Evolutionary conservation across 2,113 vertebrate genomes (phyloP).

Genomic region (Oncorhynchus mykiss): DNA sequence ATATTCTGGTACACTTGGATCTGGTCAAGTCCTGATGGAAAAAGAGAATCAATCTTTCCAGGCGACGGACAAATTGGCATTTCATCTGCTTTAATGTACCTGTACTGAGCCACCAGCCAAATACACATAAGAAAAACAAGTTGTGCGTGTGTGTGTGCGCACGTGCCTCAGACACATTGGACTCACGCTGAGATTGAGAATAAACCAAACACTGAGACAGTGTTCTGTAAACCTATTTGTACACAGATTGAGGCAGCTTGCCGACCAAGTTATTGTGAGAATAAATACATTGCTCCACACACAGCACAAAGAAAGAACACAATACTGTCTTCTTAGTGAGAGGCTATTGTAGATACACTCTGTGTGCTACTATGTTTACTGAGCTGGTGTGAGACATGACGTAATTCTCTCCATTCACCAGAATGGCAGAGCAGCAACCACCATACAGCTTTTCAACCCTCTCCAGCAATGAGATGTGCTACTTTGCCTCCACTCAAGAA

Average conservation of each 20-base stretch:
- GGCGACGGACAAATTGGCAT: background rate
- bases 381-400: background rate
- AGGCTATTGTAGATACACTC: too few relatives aligned
- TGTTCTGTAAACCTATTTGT: background rate
- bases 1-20: background rate
- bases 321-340: too few relatives aligned
- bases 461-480: background rate
- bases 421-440: background rate
- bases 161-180: background rate
- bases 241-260: too few relatives aligned
- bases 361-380: too few relatives aligned
- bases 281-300: too few relatives aligned
- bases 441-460: background rate
- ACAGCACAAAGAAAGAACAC: too few relatives aligned
- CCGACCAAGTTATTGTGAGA: too few relatives aligned
- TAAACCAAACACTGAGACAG: background rate
- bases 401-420: background rate
- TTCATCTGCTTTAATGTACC: slow-evolving; percentile 3
- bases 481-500: background rate
- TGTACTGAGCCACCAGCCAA: background rate
- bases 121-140: too few relatives aligned
- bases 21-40: background rate
- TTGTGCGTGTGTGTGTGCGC: slow-evolving; percentile 20
- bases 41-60: background rate
- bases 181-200: background rate